phyloP scores from a whole-genome alignment of 92 coral and sea anemone species.

The Palythoa grandis region DNA sequence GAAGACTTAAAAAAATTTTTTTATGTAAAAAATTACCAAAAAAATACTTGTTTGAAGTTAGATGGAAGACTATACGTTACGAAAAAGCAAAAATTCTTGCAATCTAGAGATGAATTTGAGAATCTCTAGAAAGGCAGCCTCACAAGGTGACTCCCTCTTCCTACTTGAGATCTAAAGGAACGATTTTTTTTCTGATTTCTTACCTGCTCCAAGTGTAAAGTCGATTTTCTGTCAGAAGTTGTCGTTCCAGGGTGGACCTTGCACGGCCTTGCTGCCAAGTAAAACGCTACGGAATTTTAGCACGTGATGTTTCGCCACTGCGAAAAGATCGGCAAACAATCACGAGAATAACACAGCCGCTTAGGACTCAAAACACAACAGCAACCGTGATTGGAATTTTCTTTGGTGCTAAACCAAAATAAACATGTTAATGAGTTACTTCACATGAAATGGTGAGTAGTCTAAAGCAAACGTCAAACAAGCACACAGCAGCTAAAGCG shows the following conservation, averaged over 20 bases:
- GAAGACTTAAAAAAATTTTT: no score
- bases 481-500: not conserved
- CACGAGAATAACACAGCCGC: conserved; percentile 29
- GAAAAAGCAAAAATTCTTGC: no score
- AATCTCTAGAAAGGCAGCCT: no score
- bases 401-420: conserved; percentile 18
- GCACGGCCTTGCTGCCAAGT: not conserved
- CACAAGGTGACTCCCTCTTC: no score
- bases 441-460: not conserved
- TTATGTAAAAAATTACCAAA: no score
- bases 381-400: conserved; percentile 27
- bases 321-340: conserved; percentile 10
- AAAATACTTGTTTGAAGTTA: no score
- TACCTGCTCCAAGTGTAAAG: not conserved
- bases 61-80: no score
- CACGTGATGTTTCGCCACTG: conserved; percentile 16
- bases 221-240: not conserved
- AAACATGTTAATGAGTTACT: conserved; percentile 24
- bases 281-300: conserved; percentile 25
- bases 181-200: not conserved
- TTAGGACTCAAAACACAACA: not conserved
- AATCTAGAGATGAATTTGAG: no score
- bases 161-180: no score
- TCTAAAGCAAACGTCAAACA: conserved; percentile 21
- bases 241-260: not conserved